phyloP scores from a whole-genome alignment of 2,888 invertebrate genomes.

The Dasysyrphus albostriatus region DNA sequence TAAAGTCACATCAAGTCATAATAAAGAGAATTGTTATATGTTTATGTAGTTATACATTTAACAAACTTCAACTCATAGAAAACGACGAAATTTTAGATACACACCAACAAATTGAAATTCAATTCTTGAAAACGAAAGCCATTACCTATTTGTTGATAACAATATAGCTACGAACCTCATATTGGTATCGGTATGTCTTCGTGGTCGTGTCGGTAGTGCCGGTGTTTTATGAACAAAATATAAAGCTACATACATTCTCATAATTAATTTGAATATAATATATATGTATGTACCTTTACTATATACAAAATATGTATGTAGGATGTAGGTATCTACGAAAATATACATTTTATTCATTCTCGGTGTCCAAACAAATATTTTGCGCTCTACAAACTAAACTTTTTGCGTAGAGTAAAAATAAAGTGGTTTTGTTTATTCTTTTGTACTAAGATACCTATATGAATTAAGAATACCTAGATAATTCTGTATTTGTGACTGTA shows the following conservation, averaged over 20 bases:
- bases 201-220: conserved; percentile 22
- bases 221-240: conserved; percentile 20
- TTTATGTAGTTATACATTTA: not conserved
- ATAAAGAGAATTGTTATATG: not conserved
- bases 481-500: conserved; percentile 48
- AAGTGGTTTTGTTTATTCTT: conserved; percentile 45
- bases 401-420: conserved; percentile 50
- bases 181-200: conserved; percentile 7
- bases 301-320: not conserved
- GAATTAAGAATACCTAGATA: conserved; percentile 20
- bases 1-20: not conserved
- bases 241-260: conserved; percentile 57
- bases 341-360: conserved; percentile 24
- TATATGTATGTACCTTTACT: not conserved
- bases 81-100: conserved; percentile 5
- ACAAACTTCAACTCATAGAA: not conserved
- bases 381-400: conserved; percentile 26
- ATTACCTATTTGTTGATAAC: conserved; percentile 32
- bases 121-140: conserved; percentile 14
- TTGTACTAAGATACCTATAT: conserved; percentile 32
- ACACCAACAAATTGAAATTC: conserved; percentile 11
- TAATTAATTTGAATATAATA: conserved; percentile 37
- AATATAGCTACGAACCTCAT: conserved; percentile 6
- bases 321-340: conserved; percentile 3
- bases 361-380: conserved; percentile 52